These are phyloP conservation scores for Poeciliopsis retropinna DNA, from an alignment of 2,113 vertebrate species.

Conservation along the genomic window DNA sequence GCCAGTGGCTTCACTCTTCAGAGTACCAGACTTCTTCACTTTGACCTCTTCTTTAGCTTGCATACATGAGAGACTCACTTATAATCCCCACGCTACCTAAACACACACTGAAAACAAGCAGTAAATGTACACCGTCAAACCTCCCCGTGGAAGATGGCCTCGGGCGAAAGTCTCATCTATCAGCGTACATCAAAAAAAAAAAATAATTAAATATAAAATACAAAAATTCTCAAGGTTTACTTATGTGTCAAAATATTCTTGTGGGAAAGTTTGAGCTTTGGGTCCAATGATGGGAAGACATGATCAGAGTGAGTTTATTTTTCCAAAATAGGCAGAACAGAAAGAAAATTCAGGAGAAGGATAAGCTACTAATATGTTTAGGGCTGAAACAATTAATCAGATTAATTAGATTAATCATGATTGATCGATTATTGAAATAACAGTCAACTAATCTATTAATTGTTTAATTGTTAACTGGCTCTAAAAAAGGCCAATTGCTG, in stretches of 20 bases:
- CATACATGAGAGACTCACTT: conserved; percentile 34
- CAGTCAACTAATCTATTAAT: not conserved
- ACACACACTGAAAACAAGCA: conserved; percentile 79
- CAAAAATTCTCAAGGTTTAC: not conserved
- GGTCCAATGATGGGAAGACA: not conserved
- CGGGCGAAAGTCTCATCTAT: not conserved
- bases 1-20: conserved; percentile 30
- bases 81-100: conserved; percentile 11
- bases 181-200: not conserved
- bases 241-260: not conserved
- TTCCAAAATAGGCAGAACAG: too few species aligned
- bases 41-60: conserved; percentile 76
- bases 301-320: too few species aligned
- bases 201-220: not conserved
- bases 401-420: too few species aligned
- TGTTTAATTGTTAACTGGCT: too few species aligned
- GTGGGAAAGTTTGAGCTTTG: not conserved
- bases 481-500: too few species aligned
- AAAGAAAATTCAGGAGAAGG: not conserved
- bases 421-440: not conserved
- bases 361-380: not conserved
- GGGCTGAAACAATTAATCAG: too few species aligned
- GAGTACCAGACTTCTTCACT: conserved; percentile 65
- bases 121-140: conserved; percentile 81
- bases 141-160: not conserved